Percentiles rank a stretch among this genome's conserved stretches.
Evolutionary conservation across 2,888 invertebrate species (phyloP).

Genomic region (Seira ritae): DNA sequence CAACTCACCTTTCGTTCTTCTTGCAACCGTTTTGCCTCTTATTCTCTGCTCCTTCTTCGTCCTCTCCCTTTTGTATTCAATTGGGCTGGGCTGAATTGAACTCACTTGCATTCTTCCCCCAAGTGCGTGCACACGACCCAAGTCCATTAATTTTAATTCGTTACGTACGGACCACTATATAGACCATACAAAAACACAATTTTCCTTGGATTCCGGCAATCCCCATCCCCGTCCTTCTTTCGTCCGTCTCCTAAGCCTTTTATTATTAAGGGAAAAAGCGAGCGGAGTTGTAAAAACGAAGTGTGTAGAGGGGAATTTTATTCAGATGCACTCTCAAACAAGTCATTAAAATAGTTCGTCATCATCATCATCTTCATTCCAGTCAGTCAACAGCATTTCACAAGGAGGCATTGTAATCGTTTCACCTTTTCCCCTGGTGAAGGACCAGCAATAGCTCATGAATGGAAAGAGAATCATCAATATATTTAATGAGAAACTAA

Average conservation of each 20-base stretch:
- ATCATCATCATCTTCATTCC: constrained; percentile 29
- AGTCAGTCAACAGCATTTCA: no score
- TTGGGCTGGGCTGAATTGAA: constrained; percentile 19
- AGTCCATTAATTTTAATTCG: constrained; percentile 68
- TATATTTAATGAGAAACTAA: background rate
- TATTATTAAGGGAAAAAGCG: constrained; percentile 47
- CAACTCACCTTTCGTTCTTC: constrained; percentile 58
- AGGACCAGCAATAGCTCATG: background rate
- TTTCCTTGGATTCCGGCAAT: no score
- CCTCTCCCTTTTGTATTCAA: constrained; percentile 30
- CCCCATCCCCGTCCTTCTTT: background rate
- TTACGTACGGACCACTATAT: constrained; percentile 41
- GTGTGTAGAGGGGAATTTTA: constrained; percentile 32
- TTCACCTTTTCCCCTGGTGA: background rate
- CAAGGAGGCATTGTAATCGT: background rate
- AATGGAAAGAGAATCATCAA: background rate
- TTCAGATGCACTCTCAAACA: constrained; percentile 28
- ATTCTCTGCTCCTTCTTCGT: background rate
- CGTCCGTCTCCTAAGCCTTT: constrained; percentile 41
- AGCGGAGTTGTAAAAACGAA: constrained; percentile 24
- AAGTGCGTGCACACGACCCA: constrained; percentile 67
- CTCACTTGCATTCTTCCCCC: constrained; percentile 30
- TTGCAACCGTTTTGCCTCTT: background rate
- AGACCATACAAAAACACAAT: background rate
- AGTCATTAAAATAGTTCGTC: constrained; percentile 53